Conservation (phyloP, 2,113 vertebrate genomes). For the Neofelis nebulosa region DNA sequence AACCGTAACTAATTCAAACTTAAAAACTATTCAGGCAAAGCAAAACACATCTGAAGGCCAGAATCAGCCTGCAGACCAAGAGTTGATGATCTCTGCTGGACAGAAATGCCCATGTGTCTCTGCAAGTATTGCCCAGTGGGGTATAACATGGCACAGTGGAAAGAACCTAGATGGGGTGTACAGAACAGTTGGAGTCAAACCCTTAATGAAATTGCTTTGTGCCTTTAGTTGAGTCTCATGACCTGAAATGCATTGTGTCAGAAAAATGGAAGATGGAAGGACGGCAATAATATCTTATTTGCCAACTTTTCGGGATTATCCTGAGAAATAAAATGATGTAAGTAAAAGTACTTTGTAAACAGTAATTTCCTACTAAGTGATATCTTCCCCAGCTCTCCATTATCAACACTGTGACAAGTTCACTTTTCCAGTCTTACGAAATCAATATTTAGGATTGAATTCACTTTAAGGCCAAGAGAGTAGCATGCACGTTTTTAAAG, state of each 20-base stretch:
- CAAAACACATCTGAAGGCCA: not conserved
- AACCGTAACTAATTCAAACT: not conserved
- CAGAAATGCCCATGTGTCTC: not conserved
- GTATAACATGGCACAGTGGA: not conserved
- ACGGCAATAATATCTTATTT: not conserved
- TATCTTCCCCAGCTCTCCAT: not conserved
- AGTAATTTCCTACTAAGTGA: not conserved
- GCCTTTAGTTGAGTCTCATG: not conserved
- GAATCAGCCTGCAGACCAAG: not conserved
- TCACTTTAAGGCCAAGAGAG: not conserved
- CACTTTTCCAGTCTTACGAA: not conserved
- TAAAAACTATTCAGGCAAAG: not conserved
- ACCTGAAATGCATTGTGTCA: not conserved
- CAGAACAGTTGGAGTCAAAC: not conserved
- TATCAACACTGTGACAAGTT: not conserved
- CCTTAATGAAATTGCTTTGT: no score
- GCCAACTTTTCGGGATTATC: not conserved
- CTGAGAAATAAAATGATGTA: not conserved
- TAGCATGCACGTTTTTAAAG: not conserved
- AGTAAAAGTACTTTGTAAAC: not conserved
- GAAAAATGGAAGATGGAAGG: not conserved
- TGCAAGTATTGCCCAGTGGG: not conserved
- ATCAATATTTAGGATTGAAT: not conserved
- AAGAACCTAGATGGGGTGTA: not conserved
- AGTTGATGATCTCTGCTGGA: not conserved